phyloP scores from a whole-genome alignment of 2,113 vertebrate species.

The Rhea pennata region DNA sequence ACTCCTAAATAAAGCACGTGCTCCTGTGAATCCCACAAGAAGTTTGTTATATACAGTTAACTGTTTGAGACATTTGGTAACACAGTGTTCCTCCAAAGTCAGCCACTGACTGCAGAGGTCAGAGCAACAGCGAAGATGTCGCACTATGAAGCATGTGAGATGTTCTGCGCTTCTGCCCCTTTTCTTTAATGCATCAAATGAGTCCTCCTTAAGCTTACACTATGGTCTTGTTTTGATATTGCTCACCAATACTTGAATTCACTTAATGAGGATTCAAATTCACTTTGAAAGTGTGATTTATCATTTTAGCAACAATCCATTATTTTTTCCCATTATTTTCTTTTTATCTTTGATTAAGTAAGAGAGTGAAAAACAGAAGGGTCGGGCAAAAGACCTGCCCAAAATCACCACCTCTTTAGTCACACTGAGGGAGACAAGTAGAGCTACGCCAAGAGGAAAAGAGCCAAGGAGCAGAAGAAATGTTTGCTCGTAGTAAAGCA shows the following conservation, averaged over 20 bases:
- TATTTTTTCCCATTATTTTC: rapidly evolving
- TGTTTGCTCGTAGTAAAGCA: too few relatives aligned
- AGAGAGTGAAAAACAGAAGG: not conserved
- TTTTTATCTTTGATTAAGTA: not conserved
- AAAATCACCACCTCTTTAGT: not conserved
- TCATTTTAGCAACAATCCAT: not conserved
- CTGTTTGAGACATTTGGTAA: not conserved
- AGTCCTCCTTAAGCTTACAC: not conserved
- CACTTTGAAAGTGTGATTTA: not conserved
- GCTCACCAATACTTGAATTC: not conserved
- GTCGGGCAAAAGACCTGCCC: not conserved
- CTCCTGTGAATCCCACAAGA: not conserved
- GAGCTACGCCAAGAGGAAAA: not conserved
- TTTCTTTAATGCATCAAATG: not conserved
- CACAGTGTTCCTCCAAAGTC: not conserved
- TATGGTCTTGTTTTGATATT: not conserved
- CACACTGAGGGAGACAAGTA: not conserved
- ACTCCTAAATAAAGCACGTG: not conserved
- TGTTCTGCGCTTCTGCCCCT: not conserved
- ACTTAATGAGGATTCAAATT: not conserved
- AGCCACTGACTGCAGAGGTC: not conserved
- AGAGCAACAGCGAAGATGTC: not conserved
- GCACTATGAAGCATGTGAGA: not conserved
- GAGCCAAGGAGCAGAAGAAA: not conserved
- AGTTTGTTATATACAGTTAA: not conserved